A percentile compares a stretch with the other conserved stretches of the same genome.
These are phyloP conservation scores for Megamerina dolium DNA, from an alignment of 2,888 invertebrate genomes.

Conservation along the genomic window DNA sequence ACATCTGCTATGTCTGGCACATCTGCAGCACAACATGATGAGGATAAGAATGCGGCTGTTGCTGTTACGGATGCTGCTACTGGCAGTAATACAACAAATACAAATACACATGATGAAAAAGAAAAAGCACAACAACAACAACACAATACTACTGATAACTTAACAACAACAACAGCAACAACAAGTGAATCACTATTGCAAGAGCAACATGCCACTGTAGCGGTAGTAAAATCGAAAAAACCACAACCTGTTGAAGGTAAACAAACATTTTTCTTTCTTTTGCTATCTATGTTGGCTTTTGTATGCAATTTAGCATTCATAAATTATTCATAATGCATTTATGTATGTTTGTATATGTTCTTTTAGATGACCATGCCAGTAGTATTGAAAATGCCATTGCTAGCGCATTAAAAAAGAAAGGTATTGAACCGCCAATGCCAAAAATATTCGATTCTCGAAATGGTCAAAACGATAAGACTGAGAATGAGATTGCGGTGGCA, in stretches of 20 bases:
- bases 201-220: slow-evolving; percentile 3
- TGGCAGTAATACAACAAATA: not conserved
- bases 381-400: slow-evolving; percentile 74
- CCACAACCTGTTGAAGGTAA: slow-evolving; percentile 52
- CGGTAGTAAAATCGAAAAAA: slow-evolving; percentile 47
- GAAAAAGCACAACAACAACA: slow-evolving; percentile 9
- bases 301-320: no score
- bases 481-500: slow-evolving; percentile 24
- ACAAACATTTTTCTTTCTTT: no score
- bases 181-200: no score
- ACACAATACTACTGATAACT: slow-evolving; percentile 10
- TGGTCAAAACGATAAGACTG: slow-evolving; percentile 52
- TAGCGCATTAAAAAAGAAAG: slow-evolving; percentile 66
- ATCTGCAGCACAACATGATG: slow-evolving; percentile 6
- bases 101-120: not conserved
- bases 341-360: not conserved
- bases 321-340: no score
- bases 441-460: slow-evolving; percentile 51
- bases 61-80: not conserved
- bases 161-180: slow-evolving; percentile 5
- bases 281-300: no score
- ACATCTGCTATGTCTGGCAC: slow-evolving; percentile 5
- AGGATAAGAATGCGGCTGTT: slow-evolving; percentile 3
- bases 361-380: slow-evolving; percentile 68
- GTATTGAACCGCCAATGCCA: slow-evolving; percentile 47